Conservation (phyloP, 2,888 invertebrate genomes). For the Eupelmus urozonus region DNA sequence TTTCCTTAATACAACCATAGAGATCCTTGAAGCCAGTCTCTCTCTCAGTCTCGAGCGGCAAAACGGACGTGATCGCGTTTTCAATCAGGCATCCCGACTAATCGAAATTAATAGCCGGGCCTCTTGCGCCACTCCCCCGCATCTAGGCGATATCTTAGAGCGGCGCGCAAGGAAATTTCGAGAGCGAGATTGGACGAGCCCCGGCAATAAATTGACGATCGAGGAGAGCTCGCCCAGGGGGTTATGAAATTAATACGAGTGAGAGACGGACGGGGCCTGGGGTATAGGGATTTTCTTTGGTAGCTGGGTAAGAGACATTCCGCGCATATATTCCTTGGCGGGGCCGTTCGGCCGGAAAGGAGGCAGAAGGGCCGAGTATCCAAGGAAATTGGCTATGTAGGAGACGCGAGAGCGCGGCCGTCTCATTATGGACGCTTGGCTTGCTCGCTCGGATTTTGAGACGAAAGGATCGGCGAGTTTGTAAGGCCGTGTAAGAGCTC, state of each 20-base stretch:
- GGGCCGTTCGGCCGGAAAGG: slow-evolving; percentile 72
- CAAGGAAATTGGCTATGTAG: slow-evolving; percentile 31
- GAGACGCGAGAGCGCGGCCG: slow-evolving; percentile 12
- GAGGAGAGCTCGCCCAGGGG: slow-evolving; percentile 62
- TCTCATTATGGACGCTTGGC: slow-evolving; percentile 50
- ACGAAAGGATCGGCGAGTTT: neutral
- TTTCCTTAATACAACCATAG: slow-evolving; percentile 50
- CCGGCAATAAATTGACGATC: slow-evolving; percentile 76
- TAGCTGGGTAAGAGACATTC: slow-evolving; percentile 67
- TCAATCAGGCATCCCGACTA: slow-evolving; percentile 62
- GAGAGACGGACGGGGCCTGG: slow-evolving; percentile 49
- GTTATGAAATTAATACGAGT: slow-evolving; percentile 62
- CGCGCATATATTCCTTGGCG: slow-evolving; percentile 69
- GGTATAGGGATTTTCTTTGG: slow-evolving; percentile 16
- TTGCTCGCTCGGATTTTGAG: neutral
- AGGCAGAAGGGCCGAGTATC: slow-evolving; percentile 62
- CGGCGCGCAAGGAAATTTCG: slow-evolving; percentile 42
- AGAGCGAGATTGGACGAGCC: slow-evolving; percentile 73
- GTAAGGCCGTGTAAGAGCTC: no score
- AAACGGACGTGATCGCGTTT: slow-evolving; percentile 63
- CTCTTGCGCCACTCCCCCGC: slow-evolving; percentile 67
- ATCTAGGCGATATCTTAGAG: slow-evolving; percentile 74
- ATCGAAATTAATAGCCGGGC: slow-evolving; percentile 69
- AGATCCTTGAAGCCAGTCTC: neutral
- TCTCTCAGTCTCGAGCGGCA: neutral